phyloP scores from a whole-genome alignment of 2,113 vertebrate genomes.

The Nycticryphes semicollaris region DNA sequence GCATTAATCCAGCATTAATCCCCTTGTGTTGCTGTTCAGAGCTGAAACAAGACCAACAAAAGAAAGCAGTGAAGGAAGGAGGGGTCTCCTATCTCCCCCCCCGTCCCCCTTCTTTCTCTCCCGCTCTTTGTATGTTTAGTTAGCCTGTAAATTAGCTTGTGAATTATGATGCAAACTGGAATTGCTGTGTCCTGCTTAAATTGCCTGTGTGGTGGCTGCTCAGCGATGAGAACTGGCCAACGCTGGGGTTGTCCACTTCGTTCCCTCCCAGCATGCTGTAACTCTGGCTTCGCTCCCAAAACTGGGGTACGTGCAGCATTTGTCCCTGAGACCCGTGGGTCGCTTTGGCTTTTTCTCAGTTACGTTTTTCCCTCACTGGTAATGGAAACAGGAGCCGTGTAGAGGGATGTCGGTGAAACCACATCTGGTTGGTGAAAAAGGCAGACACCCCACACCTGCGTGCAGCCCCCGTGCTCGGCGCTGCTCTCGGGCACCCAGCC shows the following conservation, averaged over 20 bases:
- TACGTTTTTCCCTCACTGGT: background rate
- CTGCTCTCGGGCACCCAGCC: background rate
- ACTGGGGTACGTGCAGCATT: background rate
- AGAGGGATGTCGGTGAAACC: background rate
- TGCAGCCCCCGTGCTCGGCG: background rate
- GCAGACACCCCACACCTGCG: background rate
- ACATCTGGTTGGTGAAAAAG: conserved; percentile 12
- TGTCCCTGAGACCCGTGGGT: background rate
- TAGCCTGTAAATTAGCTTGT: background rate
- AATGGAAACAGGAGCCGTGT: background rate
- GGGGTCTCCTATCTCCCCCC: background rate
- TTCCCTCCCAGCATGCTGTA: background rate
- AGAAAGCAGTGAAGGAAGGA: background rate
- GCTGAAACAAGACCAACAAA: background rate
- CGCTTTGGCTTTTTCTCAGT: background rate
- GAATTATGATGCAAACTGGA: background rate
- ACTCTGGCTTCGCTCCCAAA: background rate
- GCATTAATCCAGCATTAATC: background rate
- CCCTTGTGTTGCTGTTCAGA: background rate
- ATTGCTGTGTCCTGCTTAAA: background rate
- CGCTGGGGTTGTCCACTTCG: background rate
- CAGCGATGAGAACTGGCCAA: background rate
- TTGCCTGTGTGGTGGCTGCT: background rate
- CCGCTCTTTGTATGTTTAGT: background rate
- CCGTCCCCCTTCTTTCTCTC: no score